Percentiles rank a stretch among this genome's conserved stretches.
These are phyloP conservation scores for Mechanitis mazaeus DNA, from an alignment of 2,888 invertebrate genomes.

Conservation along the genomic window DNA sequence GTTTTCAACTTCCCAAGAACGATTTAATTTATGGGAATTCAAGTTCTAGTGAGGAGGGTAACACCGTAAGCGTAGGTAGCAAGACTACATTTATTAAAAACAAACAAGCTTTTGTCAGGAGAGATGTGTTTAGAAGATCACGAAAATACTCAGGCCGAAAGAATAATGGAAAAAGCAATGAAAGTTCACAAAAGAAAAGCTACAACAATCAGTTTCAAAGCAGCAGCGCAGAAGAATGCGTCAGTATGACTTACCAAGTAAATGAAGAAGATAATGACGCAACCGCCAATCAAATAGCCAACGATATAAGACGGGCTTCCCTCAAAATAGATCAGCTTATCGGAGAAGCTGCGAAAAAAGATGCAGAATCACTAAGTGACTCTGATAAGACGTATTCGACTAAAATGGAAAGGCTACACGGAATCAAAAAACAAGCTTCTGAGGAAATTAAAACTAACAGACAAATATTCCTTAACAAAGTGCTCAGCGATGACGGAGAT, in stretches of 20 bases:
- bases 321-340: constrained; percentile 75
- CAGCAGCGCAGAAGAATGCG: constrained; percentile 69
- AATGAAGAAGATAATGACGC: constrained; percentile 75
- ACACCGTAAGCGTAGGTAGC: constrained; percentile 54
- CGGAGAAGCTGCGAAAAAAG: constrained; percentile 59
- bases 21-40: constrained; percentile 67
- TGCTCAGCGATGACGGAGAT: constrained; percentile 58
- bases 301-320: constrained; percentile 75
- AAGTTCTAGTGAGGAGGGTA: constrained; percentile 73
- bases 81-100: constrained; percentile 78
- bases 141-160: constrained; percentile 72
- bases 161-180: constrained; percentile 56
- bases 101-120: constrained; percentile 72
- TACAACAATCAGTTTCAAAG: constrained; percentile 59
- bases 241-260: constrained; percentile 70
- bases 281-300: constrained; percentile 73
- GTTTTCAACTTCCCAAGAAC: constrained; percentile 70
- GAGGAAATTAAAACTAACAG: constrained; percentile 70
- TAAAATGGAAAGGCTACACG: constrained; percentile 76
- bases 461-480: constrained; percentile 64
- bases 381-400: constrained; percentile 72
- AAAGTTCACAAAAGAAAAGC: constrained; percentile 50
- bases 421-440: constrained; percentile 70
- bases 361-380: constrained; percentile 52
- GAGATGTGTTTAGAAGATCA: constrained; percentile 71